These are phyloP conservation scores for Cheiracanthium punctorium DNA, from an alignment of 2,888 invertebrate genomes.

Conservation along the genomic window DNA sequence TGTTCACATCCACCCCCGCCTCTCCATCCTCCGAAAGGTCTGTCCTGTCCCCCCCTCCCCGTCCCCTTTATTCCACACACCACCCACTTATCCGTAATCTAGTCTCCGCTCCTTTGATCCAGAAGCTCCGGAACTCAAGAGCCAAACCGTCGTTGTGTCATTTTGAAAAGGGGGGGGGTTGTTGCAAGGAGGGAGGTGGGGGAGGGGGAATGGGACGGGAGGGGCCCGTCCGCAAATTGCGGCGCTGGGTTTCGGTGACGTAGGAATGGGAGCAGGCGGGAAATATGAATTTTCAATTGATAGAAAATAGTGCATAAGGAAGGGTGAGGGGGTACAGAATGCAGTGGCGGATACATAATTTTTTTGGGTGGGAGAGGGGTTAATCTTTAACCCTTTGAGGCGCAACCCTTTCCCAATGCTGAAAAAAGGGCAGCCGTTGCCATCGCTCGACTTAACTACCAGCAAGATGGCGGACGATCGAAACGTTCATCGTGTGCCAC, in stretches of 20 bases:
- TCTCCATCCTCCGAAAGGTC: not conserved
- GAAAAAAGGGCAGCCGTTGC: too few species aligned
- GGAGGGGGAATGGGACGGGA: not conserved
- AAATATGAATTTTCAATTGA: too few species aligned
- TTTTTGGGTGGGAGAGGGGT: too few species aligned
- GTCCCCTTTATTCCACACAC: conserved; percentile 21
- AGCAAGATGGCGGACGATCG: too few species aligned
- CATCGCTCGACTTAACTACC: too few species aligned
- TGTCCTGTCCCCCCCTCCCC: not conserved
- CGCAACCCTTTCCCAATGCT: too few species aligned
- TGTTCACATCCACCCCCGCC: not conserved
- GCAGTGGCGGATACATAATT: too few species aligned
- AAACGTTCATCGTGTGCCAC: too few species aligned
- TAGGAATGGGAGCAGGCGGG: not conserved
- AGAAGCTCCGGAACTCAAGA: conserved; percentile 50
- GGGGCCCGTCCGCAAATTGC: conserved; percentile 31
- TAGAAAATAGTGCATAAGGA: too few species aligned
- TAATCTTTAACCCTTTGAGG: too few species aligned
- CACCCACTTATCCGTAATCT: conserved; percentile 54
- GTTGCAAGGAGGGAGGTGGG: too few species aligned
- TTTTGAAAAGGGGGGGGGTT: conserved; percentile 11
- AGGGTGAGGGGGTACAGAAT: too few species aligned
- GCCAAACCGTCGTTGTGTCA: conserved; percentile 44
- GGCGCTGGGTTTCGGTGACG: not conserved
- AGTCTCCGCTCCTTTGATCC: conserved; percentile 57